These are phyloP conservation scores for Latrodectus hesperus DNA, from an alignment of 2,888 invertebrate species.

Conservation along the genomic window DNA sequence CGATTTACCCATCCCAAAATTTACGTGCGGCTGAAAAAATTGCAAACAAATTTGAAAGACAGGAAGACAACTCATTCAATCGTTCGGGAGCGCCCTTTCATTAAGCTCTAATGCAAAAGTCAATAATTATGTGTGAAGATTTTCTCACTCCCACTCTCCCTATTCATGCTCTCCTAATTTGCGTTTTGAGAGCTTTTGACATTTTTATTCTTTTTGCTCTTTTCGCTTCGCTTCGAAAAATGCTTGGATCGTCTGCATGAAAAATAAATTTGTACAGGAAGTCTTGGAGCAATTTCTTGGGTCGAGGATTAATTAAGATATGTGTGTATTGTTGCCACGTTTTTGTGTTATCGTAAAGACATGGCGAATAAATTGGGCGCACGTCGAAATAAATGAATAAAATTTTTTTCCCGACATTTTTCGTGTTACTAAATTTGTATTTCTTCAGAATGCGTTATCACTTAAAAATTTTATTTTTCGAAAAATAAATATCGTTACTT, in stretches of 20 bases:
- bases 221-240: no score
- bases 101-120: slow-evolving; percentile 36
- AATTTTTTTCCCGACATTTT: no score
- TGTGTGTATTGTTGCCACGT: neutral
- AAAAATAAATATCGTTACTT: no score
- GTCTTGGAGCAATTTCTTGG: neutral
- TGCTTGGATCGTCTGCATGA: neutral
- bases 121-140: slow-evolving; percentile 31
- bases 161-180: neutral
- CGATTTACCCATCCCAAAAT: no score
- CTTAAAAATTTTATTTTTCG: no score
- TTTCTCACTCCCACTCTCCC: neutral
- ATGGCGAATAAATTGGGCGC: neutral
- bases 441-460: no score
- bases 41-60: no score
- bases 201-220: no score
- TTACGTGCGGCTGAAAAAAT: no score
- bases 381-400: no score
- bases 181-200: neutral
- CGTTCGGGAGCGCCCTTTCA: neutral
- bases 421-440: no score
- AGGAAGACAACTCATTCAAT: neutral
- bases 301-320: neutral
- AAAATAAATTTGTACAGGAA: neutral
- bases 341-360: neutral